phyloP scores from a whole-genome alignment of 2,113 vertebrate species.

The Stigmatopora nigra region DNA sequence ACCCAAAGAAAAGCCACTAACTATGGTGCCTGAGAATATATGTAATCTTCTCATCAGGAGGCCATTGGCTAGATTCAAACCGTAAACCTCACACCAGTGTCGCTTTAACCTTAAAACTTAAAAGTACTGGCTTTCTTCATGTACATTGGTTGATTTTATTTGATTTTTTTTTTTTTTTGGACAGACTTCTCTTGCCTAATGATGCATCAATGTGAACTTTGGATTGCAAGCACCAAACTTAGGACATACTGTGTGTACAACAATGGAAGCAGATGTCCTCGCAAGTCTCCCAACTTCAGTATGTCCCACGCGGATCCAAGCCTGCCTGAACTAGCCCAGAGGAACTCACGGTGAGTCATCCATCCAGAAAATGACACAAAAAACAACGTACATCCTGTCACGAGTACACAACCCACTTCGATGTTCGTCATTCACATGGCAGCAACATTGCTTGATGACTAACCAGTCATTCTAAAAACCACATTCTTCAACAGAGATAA shows the following conservation, averaged over 20 bases:
- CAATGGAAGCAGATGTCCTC: constrained; percentile 7
- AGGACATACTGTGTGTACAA: neutral
- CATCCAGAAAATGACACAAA: constrained; percentile 56
- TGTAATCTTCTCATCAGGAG: no score
- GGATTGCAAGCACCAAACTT: neutral
- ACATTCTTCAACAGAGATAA: constrained; percentile 16
- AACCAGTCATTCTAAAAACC: constrained; percentile 28
- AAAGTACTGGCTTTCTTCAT: no score
- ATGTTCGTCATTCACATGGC: constrained; percentile 28
- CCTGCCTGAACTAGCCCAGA: constrained; percentile 46
- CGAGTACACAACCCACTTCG: constrained; percentile 18
- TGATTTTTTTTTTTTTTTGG: no score
- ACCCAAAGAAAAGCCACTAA: no score
- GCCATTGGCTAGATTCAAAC: no score
- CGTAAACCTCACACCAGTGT: no score
- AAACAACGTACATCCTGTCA: constrained; percentile 28
- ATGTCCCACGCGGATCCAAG: constrained; percentile 7
- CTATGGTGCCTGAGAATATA: no score
- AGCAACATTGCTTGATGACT: constrained; percentile 19
- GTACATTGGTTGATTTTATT: no score
- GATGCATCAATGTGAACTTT: no score
- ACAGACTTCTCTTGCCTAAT: no score
- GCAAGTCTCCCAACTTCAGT: constrained; percentile 12
- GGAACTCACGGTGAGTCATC: constrained; percentile 53
- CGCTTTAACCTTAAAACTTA: no score